Conservation (phyloP, 2,797 vertebrate genomes). For the Sebastes kiyomatsui region DNA sequence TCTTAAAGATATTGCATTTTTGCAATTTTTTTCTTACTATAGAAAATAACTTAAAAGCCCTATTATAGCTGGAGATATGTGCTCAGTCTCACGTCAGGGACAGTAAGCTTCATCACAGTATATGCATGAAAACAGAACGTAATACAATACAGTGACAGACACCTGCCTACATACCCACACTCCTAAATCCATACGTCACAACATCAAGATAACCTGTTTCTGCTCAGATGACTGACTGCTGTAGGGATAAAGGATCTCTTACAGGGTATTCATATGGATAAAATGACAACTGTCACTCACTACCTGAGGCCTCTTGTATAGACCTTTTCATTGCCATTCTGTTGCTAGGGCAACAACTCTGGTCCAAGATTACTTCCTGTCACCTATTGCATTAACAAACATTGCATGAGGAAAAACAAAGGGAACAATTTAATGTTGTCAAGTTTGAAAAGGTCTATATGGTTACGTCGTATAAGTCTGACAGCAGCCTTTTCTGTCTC, state of each 20-base stretch:
- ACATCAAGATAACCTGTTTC: neutral
- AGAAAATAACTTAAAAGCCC: neutral
- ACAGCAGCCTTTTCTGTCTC: neutral
- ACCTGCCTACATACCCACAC: neutral
- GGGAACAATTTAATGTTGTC: too few relatives aligned
- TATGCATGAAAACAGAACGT: neutral
- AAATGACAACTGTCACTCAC: conserved; percentile 14
- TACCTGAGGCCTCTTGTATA: neutral
- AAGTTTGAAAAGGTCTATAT: neutral
- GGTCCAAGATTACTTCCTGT: too few relatives aligned
- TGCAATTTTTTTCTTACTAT: neutral
- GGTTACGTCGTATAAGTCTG: neutral
- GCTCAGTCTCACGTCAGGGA: neutral
- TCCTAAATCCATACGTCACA: neutral
- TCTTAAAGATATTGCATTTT: neutral
- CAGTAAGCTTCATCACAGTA: neutral
- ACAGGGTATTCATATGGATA: neutral
- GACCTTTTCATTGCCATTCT: too few relatives aligned
- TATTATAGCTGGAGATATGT: neutral
- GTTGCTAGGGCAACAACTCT: too few relatives aligned
- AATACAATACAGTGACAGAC: neutral
- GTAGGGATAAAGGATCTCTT: neutral
- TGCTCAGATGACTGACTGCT: neutral
- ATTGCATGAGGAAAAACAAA: too few relatives aligned
- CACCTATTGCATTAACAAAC: too few relatives aligned